Evolutionary conservation across 2,113 vertebrate species (phyloP), one percentile per base, ranked within the genome.

Genomic region (Tenebrosternarchus preto): DNA sequence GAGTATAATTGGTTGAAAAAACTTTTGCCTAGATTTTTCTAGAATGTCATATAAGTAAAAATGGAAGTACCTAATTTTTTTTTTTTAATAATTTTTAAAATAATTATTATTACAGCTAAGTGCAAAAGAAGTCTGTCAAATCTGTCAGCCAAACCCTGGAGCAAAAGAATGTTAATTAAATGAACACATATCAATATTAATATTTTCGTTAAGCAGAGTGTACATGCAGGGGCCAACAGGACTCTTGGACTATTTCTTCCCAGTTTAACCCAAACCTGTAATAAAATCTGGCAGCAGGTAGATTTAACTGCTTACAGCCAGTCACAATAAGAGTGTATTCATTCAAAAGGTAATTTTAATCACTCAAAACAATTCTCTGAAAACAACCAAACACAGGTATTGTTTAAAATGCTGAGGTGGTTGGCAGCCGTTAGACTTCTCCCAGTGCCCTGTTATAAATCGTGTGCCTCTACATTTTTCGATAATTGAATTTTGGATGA

Each of bases 181-280:
- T 50, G 43, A 15, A 50, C 43, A 50, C 11, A 50, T 50, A 50
- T 50, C 43, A 50, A 50, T 50, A 50, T 50, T 50, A 50, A 50
- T 50, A 56, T 70, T 71, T 81, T 50, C 16, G 43, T 73, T 74
- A 78, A 78, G 66, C 0, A 6, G 60, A 74, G 67, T 78, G 71
- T 46, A 25, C 57, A 50, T 22, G 24, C 53, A 53, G 53, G 55
- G n/a, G 73, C 39, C 66, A 27, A 36, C 1, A 22, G 12, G 60
- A 66, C 73, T 39, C 8, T n/a, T n/a, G n/a, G n/a, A n/a, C n/a
- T 29, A 60, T 69, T 66, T 15, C 27, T 64, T 73, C 56, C 50
- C 76, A 63, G 67, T 22, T n/a, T n/a, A 50, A 78, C 63, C n/a
- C 64, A 50, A 69, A 50, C 63, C 20, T 39, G 20, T 56, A 53